Evolutionary conservation across 1,140 invertebrate genomes (phyloP).

Genomic region (Popillia japonica): DNA sequence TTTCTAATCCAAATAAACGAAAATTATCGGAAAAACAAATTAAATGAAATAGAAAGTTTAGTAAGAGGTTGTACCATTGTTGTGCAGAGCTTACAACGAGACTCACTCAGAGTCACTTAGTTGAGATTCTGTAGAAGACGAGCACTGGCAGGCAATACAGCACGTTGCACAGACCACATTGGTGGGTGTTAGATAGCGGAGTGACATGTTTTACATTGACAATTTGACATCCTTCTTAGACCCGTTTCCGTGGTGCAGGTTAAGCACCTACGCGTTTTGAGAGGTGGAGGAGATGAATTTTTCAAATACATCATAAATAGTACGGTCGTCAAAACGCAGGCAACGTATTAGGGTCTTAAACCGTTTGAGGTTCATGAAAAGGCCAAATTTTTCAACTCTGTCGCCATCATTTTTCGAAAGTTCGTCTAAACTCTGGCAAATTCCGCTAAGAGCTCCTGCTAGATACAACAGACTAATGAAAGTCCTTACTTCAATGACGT

Average conservation of each 20-base stretch:
- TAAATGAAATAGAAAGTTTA: neutral
- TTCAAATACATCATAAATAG: constrained; percentile 53
- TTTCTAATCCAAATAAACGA: neutral
- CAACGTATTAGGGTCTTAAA: constrained; percentile 41
- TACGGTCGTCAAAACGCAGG: constrained; percentile 49
- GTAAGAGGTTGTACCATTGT: neutral
- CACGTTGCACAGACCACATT: neutral
- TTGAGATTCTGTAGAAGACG: neutral
- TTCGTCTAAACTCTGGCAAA: constrained; percentile 48
- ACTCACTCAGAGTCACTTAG: neutral
- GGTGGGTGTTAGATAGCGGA: neutral
- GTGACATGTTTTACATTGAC: neutral
- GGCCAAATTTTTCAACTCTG: constrained; percentile 45
- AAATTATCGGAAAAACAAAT: neutral
- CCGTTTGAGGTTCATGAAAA: constrained; percentile 41
- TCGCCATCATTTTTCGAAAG: constrained; percentile 52
- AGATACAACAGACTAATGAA: constrained; percentile 44
- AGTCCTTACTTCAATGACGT: constrained; percentile 42
- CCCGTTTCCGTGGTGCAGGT: neutral
- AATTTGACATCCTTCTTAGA: neutral
- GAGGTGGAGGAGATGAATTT: constrained; percentile 38
- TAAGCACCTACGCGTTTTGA: neutral
- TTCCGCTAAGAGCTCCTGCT: constrained; percentile 46
- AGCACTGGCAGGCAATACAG: neutral
- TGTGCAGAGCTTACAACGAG: neutral